phyloP scores from a whole-genome alignment of 2,113 vertebrate species.

The Acrocephalus arundinaceus region DNA sequence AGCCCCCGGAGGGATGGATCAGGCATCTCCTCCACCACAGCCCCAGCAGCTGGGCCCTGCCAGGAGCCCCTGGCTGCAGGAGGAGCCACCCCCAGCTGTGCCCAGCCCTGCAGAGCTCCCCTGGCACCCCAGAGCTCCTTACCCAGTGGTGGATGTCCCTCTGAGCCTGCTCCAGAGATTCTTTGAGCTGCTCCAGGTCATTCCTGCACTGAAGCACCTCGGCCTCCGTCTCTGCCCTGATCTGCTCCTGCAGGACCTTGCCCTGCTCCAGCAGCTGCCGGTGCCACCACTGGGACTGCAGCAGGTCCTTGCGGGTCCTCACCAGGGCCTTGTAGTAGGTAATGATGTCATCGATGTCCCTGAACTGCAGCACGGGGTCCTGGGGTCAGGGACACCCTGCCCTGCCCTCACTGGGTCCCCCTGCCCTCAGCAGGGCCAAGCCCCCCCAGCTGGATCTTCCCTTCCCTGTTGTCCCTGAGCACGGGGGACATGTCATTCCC shows the following conservation, averaged over 20 bases:
- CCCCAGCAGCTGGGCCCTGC: neutral
- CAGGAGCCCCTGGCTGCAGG: neutral
- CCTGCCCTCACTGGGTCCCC: neutral
- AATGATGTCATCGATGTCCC: conserved; percentile 69
- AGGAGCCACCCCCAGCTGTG: neutral
- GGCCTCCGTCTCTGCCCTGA: conserved; percentile 68
- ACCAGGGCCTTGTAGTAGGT: conserved; percentile 72
- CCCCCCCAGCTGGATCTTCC: neutral
- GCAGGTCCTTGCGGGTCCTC: conserved; percentile 70
- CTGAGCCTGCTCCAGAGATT: conserved; percentile 48
- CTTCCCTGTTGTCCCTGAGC: neutral
- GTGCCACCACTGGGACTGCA: conserved; percentile 54
- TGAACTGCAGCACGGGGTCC: conserved; percentile 73
- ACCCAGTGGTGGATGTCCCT: conserved; percentile 24
- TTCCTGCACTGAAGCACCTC: conserved; percentile 71
- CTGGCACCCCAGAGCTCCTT: neutral
- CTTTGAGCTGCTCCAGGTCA: conserved; percentile 69
- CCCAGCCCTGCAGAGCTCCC: neutral
- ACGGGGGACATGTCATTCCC: neutral
- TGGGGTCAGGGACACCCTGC: neutral
- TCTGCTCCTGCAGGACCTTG: conserved; percentile 55
- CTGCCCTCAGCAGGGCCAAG: neutral
- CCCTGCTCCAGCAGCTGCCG: conserved; percentile 67
- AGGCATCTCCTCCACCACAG: no score
- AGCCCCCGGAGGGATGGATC: no score